These are phyloP conservation scores for Bucco capensis DNA, from an alignment of 2,113 vertebrate genomes.

Conservation along the genomic window DNA sequence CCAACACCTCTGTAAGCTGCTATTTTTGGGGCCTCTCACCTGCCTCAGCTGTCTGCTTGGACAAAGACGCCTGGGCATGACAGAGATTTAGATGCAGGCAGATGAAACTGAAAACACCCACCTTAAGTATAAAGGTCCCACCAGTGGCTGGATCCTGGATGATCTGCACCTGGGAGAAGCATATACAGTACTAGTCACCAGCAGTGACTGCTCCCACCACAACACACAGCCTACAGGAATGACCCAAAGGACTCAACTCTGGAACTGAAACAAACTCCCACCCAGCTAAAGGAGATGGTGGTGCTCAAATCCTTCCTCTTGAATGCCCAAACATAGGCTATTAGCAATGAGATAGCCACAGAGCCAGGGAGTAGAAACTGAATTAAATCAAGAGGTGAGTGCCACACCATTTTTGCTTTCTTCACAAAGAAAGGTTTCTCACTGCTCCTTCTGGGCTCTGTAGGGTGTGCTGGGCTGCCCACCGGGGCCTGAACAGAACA, in stretches of 20 bases:
- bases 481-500: background rate
- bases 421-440: background rate
- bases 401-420: background rate
- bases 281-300: background rate
- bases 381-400: background rate
- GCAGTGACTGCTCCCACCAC: background rate
- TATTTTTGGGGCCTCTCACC: background rate
- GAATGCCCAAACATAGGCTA: background rate
- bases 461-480: background rate
- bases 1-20: background rate
- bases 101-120: conserved; percentile 56
- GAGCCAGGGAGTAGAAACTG: background rate
- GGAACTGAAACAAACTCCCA: background rate
- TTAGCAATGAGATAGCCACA: background rate
- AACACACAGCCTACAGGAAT: background rate
- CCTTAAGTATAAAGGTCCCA: conserved; percentile 92
- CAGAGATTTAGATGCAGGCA: background rate
- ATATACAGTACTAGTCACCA: background rate
- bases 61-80: background rate
- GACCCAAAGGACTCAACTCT: background rate
- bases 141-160: conserved; percentile 86
- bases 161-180: conserved; percentile 82
- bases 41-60: background rate
- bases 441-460: background rate
- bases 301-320: background rate